Conservation (phyloP, 2,888 invertebrate genomes). For the Cheilosia soror region DNA sequence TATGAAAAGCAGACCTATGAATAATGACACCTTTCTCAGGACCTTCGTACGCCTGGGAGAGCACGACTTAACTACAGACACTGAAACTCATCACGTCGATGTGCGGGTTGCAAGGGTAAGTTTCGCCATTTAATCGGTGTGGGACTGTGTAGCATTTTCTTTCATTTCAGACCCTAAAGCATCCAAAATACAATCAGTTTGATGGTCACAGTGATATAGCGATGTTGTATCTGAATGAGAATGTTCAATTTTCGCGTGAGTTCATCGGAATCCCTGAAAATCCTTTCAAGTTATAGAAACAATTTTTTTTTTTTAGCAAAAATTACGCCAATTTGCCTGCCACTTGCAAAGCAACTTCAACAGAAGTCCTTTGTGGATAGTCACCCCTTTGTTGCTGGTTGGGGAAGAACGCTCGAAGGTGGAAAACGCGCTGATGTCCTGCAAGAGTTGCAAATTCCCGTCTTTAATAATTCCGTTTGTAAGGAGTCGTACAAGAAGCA, state of each 20-base stretch:
- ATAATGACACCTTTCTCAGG: constrained; percentile 64
- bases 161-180: constrained; percentile 76
- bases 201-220: constrained; percentile 91
- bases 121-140: constrained; percentile 34
- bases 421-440: constrained; percentile 88
- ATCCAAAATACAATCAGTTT: constrained; percentile 79
- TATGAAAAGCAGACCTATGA: background rate
- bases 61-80: constrained; percentile 87
- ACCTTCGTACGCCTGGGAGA: constrained; percentile 88
- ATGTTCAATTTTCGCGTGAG: constrained; percentile 86
- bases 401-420: constrained; percentile 82
- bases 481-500: constrained; percentile 80
- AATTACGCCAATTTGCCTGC: constrained; percentile 91
- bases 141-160: background rate
- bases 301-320: constrained; percentile 85
- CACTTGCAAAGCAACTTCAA: constrained; percentile 85
- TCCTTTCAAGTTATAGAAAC: constrained; percentile 13
- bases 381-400: constrained; percentile 89
- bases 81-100: constrained; percentile 86
- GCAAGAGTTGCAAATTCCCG: constrained; percentile 89
- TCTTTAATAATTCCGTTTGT: constrained; percentile 87
- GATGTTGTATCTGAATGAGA: constrained; percentile 86
- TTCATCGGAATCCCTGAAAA: constrained; percentile 3
- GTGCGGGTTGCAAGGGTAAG: constrained; percentile 85
- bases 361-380: constrained; percentile 85